A percentile compares a stretch with the other conserved stretches of the same genome.
These are phyloP conservation scores for Meloidogyne floridensis DNA, from an alignment of 1,140 invertebrate genomes.

Conservation along the genomic window DNA sequence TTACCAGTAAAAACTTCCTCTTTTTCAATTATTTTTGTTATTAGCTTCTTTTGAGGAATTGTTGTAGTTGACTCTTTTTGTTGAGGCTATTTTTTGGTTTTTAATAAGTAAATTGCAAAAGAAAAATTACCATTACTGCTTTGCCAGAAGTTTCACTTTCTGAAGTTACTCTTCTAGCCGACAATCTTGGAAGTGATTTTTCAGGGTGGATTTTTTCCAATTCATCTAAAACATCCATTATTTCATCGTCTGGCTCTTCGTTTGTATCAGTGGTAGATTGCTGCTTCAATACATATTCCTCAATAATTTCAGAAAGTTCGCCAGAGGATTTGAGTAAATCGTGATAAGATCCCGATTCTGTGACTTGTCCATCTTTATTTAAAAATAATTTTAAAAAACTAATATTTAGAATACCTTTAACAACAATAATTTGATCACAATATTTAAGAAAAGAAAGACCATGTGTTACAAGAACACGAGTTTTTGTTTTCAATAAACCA, in stretches of 20 bases:
- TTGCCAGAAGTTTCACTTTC: not conserved
- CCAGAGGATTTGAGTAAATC: conserved; percentile 23
- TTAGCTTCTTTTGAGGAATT: not conserved
- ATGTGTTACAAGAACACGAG: conserved; percentile 65
- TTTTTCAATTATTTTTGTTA: conserved; percentile 51
- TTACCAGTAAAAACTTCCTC: conserved; percentile 61
- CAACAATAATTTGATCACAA: conserved; percentile 48
- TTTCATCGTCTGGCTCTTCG: conserved; percentile 3
- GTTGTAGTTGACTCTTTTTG: not conserved
- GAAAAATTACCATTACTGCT: not conserved
- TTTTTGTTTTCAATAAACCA: conserved; percentile 72
- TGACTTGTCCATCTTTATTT: conserved; percentile 33
- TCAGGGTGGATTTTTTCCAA: not conserved
- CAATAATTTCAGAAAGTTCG: conserved; percentile 9
- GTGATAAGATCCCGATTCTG: conserved; percentile 32
- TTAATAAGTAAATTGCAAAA: not conserved
- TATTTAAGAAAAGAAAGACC: conserved; percentile 56
- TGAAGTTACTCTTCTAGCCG: not conserved
- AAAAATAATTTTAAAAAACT: conserved; percentile 16
- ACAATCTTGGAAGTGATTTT: not conserved
- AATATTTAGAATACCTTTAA: conserved; percentile 41
- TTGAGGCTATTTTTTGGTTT: not conserved
- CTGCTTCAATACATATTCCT: not conserved
- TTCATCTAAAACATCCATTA: conserved; percentile 9
- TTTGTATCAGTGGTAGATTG: not conserved